Percentiles rank a stretch among this genome's conserved stretches.
These are phyloP conservation scores for Falco punctatus DNA, from an alignment of 2,113 vertebrate species.

Conservation along the genomic window DNA sequence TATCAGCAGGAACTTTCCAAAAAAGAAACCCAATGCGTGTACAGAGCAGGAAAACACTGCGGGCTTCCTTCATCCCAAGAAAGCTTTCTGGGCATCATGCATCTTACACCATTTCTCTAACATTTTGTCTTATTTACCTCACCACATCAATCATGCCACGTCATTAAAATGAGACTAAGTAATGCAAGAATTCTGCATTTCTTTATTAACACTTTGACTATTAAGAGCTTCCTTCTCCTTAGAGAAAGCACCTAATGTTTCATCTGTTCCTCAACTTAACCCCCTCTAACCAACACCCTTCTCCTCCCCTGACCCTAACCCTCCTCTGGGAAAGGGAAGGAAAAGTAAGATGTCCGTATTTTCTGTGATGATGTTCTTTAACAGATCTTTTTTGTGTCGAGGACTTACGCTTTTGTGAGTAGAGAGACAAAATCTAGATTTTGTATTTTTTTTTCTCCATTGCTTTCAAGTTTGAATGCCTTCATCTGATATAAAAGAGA, in stretches of 20 bases:
- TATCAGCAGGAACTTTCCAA: fast-evolving
- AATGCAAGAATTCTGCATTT: not conserved
- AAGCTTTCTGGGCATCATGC: not conserved
- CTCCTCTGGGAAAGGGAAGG: not conserved
- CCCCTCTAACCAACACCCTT: not conserved
- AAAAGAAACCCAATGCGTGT: fast-evolving
- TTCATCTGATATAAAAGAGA: conserved; percentile 7
- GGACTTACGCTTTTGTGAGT: not conserved
- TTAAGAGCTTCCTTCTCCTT: not conserved
- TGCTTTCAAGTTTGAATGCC: conserved; percentile 7
- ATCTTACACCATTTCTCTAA: too few relatives aligned
- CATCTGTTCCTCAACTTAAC: fast-evolving
- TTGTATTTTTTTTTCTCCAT: not conserved
- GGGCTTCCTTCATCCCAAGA: fast-evolving
- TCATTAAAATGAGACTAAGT: not conserved
- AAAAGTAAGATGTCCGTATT: not conserved
- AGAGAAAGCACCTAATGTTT: not conserved
- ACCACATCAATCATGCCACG: not conserved
- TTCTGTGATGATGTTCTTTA: not conserved
- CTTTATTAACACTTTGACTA: not conserved
- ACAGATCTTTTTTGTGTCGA: not conserved
- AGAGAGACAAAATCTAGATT: not conserved
- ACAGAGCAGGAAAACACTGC: not conserved
- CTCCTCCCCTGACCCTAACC: not conserved
- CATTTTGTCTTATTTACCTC: too few relatives aligned